A percentile compares a stretch with the other conserved stretches of the same genome.
Evolutionary conservation across 2,113 vertebrate species (phyloP).

Genomic region (Empidonax traillii): DNA sequence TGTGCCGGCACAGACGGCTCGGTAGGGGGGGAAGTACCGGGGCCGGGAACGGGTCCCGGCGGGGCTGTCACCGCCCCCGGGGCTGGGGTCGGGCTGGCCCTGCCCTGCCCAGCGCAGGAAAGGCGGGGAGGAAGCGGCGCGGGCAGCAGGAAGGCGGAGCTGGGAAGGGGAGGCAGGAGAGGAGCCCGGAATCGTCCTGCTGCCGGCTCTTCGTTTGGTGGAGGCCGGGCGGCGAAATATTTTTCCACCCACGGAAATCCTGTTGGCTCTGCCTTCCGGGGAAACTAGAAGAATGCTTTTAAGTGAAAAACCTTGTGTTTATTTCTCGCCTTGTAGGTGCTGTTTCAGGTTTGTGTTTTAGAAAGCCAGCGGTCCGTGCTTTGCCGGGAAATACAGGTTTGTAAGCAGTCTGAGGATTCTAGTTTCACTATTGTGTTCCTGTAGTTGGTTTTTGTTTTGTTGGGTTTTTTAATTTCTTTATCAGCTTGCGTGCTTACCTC

Average conservation of each 20-base stretch:
- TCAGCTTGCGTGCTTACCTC: background rate
- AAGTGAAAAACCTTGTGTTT: background rate
- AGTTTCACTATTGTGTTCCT: background rate
- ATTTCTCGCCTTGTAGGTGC: background rate
- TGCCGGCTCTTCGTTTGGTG: background rate
- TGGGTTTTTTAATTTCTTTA: background rate
- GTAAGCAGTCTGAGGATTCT: background rate
- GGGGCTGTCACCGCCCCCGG: background rate
- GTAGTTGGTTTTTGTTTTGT: background rate
- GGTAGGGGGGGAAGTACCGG: background rate
- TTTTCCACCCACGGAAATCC: background rate
- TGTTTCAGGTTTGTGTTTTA: background rate
- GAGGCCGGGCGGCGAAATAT: background rate
- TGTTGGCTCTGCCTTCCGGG: background rate
- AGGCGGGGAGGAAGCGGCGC: background rate
- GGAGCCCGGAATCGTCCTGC: background rate
- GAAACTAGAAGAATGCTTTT: background rate
- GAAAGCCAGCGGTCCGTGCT: background rate
- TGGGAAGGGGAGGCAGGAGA: background rate
- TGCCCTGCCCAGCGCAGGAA: background rate
- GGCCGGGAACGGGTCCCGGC: background rate
- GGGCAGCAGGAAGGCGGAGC: background rate
- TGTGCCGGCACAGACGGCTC: too few relatives aligned
- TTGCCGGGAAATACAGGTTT: background rate
- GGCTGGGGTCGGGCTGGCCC: background rate